Percentiles rank a stretch among this genome's conserved stretches.
phyloP scores from a whole-genome alignment of 2,888 invertebrate genomes.

The Eudasyphora cyanicolor region DNA sequence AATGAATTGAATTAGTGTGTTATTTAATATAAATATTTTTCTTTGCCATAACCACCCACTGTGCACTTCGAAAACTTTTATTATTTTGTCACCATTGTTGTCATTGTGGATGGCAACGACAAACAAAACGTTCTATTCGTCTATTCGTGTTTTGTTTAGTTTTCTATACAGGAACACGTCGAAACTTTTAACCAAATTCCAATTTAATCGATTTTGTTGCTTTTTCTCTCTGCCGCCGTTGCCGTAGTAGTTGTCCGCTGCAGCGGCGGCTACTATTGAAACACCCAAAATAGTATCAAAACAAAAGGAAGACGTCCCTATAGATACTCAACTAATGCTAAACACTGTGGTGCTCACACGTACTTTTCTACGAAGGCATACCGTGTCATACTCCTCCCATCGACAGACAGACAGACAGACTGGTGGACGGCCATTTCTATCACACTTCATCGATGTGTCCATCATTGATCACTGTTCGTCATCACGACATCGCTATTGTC shows the following conservation, averaged over 20 bases:
- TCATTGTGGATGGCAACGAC: neutral
- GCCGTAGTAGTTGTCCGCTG: too few species aligned
- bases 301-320: neutral
- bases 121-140: neutral
- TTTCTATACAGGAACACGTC: neutral
- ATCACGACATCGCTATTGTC: neutral
- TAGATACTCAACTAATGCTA: constrained; percentile 29
- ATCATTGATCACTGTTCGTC: constrained; percentile 7
- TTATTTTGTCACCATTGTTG: constrained; percentile 25
- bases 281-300: constrained; percentile 37
- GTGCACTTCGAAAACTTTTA: neutral
- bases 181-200: constrained; percentile 59
- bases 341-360: constrained; percentile 1
- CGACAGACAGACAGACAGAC: neutral
- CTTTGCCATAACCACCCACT: too few species aligned
- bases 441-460: constrained; percentile 18
- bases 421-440: neutral
- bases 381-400: neutral
- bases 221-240: too few species aligned
- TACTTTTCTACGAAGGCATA: neutral
- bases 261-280: neutral
- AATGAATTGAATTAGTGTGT: too few species aligned
- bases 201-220: constrained; percentile 63
- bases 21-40: too few species aligned
- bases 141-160: neutral